These are phyloP conservation scores for Zonitis immaculata DNA, from an alignment of 2,888 invertebrate species.

Conservation along the genomic window DNA sequence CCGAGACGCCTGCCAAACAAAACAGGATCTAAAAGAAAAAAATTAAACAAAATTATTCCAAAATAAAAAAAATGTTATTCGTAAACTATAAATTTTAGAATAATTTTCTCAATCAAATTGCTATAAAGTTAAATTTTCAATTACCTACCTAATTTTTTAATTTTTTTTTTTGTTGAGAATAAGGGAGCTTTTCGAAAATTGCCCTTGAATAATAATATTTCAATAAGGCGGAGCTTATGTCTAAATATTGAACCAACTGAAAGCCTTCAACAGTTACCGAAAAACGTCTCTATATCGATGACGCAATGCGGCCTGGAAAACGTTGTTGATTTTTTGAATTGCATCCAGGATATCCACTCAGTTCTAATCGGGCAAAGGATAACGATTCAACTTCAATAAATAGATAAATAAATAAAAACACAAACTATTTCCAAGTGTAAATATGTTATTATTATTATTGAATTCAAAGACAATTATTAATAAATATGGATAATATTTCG, in stretches of 20 bases:
- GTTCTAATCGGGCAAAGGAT: neutral
- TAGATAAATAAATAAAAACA: too few relatives aligned
- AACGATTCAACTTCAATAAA: neutral
- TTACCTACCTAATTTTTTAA: too few relatives aligned
- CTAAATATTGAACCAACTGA: slow-evolving; percentile 1
- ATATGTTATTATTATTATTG: neutral
- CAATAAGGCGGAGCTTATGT: neutral
- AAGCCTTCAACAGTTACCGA: neutral
- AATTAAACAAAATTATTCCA: too few relatives aligned
- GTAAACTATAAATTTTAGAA: too few relatives aligned
- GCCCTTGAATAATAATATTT: neutral
- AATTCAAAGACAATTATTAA: neutral
- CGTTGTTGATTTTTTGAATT: neutral
- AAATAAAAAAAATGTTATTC: neutral
- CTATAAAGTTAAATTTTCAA: too few relatives aligned
- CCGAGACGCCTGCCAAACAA: slow-evolving; percentile 9
- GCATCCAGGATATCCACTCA: neutral
- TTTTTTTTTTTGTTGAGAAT: too few relatives aligned
- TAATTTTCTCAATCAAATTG: too few relatives aligned
- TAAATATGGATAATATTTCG: slow-evolving; percentile 10
- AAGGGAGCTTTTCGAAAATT: neutral
- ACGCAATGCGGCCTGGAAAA: neutral
- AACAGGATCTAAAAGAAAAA: too few relatives aligned
- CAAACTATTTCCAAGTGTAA: too few relatives aligned
- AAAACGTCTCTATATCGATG: slow-evolving; percentile 1